Conservation (phyloP, 2,888 invertebrate species). For the Seladonia tumulorum region DNA sequence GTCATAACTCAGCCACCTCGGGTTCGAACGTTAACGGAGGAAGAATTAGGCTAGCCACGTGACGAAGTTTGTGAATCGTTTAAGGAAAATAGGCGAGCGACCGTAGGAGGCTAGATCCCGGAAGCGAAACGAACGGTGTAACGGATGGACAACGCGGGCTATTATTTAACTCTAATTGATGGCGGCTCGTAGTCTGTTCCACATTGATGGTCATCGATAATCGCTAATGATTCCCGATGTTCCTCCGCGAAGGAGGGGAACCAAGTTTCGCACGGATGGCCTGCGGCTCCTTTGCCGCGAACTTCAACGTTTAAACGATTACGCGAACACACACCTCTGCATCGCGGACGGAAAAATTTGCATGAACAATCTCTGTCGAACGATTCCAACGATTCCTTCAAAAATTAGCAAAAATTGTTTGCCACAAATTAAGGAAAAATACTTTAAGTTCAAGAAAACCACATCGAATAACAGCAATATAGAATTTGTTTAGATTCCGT, state of each 20-base stretch:
- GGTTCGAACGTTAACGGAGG: background rate
- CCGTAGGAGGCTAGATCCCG: constrained; percentile 40
- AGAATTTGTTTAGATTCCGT: too few species aligned
- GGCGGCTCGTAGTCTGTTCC: constrained; percentile 64
- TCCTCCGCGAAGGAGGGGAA: constrained; percentile 52
- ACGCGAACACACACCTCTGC: background rate
- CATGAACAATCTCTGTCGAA: background rate
- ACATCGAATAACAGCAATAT: too few species aligned
- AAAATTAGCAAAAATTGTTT: too few species aligned
- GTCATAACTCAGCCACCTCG: background rate
- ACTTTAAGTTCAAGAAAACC: too few species aligned
- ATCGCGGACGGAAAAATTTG: background rate
- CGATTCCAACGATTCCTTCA: background rate
- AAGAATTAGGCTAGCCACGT: background rate
- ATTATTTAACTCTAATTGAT: constrained; percentile 72
- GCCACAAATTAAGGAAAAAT: too few species aligned
- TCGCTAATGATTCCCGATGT: constrained; percentile 69
- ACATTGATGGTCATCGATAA: constrained; percentile 73
- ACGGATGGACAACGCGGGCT: constrained; percentile 60
- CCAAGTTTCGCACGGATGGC: constrained; percentile 12
- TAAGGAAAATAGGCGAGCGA: background rate
- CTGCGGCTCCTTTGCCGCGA: constrained; percentile 1
- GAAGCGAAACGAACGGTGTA: constrained; percentile 56
- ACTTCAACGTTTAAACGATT: background rate
- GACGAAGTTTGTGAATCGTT: constrained; percentile 1